Percentiles rank a stretch among this genome's conserved stretches.
phyloP scores from a whole-genome alignment of 2,113 vertebrate genomes.

The Vulpes lagopus region DNA sequence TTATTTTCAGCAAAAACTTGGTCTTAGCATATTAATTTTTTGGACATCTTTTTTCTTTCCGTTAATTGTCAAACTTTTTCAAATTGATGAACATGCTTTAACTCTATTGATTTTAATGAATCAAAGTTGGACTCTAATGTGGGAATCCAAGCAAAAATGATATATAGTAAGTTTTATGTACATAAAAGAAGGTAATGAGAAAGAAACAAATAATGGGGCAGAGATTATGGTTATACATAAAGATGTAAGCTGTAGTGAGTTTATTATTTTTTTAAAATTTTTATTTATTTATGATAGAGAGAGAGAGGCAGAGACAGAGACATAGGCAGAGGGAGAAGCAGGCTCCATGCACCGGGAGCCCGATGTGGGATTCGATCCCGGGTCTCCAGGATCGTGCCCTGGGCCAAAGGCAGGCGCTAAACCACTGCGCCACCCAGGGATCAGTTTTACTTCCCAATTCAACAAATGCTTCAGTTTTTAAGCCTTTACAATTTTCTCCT shows the following conservation, averaged over 20 bases:
- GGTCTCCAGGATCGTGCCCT: no score
- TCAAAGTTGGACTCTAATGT: neutral
- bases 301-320: no score
- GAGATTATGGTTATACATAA: neutral
- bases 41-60: neutral
- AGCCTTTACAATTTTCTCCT: neutral
- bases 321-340: no score
- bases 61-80: neutral
- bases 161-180: neutral
- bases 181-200: neutral
- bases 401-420: no score
- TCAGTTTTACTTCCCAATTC: neutral
- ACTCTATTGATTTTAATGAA: neutral
- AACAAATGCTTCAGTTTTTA: neutral
- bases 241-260: neutral
- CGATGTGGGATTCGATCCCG: no score
- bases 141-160: neutral
- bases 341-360: no score
- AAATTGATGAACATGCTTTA: neutral
- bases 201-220: neutral
- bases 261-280: no score
- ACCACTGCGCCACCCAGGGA: no score
- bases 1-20: neutral
- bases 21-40: neutral
- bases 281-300: no score